These are phyloP conservation scores for Anhinga anhinga DNA, from an alignment of 2,113 vertebrate genomes.

Conservation along the genomic window DNA sequence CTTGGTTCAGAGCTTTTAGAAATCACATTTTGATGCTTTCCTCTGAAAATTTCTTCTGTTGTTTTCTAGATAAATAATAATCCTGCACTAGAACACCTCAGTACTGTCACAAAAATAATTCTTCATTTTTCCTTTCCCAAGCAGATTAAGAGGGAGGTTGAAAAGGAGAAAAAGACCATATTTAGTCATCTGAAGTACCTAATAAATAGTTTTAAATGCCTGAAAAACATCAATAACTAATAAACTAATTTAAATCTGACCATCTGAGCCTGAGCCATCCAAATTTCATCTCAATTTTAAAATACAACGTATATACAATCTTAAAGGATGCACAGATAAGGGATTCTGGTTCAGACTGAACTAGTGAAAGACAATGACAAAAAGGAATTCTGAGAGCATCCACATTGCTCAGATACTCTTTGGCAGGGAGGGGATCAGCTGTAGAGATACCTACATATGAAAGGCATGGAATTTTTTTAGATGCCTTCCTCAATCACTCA, in stretches of 20 bases:
- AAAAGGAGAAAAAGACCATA: neutral
- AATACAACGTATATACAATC: neutral
- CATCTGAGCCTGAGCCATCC: neutral
- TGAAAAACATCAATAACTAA: neutral
- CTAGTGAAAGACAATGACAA: neutral
- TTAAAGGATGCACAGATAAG: neutral
- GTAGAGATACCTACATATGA: neutral
- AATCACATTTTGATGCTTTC: neutral
- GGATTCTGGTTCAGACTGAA: neutral
- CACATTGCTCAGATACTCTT: neutral
- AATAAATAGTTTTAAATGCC: neutral
- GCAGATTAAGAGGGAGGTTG: neutral
- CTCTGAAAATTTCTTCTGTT: neutral
- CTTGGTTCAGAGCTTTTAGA: neutral
- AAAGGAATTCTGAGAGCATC: neutral
- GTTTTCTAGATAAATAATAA: neutral
- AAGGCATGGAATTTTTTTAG: neutral
- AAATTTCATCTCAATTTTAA: neutral
- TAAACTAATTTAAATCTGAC: neutral
- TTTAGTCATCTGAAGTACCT: neutral
- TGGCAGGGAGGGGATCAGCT: neutral
- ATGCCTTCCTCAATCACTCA: neutral
- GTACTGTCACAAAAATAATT: neutral
- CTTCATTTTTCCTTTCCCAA: neutral
- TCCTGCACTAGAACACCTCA: neutral